These are phyloP conservation scores for Carcharodon carcharias DNA, from an alignment of 2,797 vertebrate genomes.

Conservation along the genomic window DNA sequence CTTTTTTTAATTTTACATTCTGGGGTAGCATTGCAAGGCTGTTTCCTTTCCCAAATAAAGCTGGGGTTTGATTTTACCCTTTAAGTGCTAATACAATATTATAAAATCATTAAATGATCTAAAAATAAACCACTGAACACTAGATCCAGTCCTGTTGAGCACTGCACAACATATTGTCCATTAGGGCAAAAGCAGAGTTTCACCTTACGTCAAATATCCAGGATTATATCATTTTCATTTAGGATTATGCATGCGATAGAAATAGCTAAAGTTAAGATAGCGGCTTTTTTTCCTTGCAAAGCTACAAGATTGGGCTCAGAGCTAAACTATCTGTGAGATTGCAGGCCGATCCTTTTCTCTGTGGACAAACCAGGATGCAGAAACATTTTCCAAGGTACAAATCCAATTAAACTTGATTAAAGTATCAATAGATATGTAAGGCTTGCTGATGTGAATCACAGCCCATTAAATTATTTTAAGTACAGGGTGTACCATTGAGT, in stretches of 20 bases:
- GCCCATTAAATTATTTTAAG: background rate
- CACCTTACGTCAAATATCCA: background rate
- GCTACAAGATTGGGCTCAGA: background rate
- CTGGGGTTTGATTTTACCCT: background rate
- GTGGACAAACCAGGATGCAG: background rate
- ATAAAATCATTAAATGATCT: background rate
- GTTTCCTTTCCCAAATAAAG: background rate
- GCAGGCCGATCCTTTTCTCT: background rate
- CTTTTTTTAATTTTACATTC: background rate
- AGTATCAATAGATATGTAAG: background rate
- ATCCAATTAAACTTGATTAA: background rate
- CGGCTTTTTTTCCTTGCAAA: background rate
- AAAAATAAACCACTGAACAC: background rate
- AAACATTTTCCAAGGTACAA: background rate
- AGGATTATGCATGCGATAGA: background rate
- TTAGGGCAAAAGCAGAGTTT: background rate
- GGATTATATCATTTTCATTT: background rate
- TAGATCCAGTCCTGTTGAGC: background rate
- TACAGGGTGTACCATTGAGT: background rate
- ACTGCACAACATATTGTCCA: background rate
- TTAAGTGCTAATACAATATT: background rate
- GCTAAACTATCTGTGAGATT: background rate
- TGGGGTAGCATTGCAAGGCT: background rate
- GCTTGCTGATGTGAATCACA: background rate
- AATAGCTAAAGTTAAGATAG: background rate